These are phyloP conservation scores for Agrotis ipsilon DNA, from an alignment of 2,888 invertebrate genomes.

Conservation along the genomic window DNA sequence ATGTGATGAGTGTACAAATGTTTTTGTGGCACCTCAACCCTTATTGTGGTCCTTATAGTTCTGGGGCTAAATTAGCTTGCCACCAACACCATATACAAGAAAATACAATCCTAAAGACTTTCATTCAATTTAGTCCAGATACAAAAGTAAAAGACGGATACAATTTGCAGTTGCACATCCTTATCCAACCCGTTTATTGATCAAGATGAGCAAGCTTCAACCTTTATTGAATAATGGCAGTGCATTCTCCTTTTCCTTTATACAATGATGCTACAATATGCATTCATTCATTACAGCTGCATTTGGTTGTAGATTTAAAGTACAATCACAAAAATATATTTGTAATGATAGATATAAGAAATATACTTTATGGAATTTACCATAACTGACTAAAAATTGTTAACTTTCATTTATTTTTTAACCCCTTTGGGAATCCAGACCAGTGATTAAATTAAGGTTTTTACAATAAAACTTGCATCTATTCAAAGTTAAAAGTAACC, in stretches of 20 bases:
- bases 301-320: conserved; percentile 1
- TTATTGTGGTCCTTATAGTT: not conserved
- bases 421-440: no score
- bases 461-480: not conserved
- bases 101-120: not conserved
- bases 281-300: conserved; percentile 17
- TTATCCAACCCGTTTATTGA: conserved; percentile 16
- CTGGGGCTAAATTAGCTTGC: not conserved
- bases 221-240: conserved; percentile 41
- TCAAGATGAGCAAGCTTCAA: conserved; percentile 28
- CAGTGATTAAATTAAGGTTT: not conserved
- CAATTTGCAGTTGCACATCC: conserved; percentile 1
- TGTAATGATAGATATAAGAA: not conserved
- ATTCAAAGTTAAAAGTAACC: not conserved
- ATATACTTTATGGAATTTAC: no score
- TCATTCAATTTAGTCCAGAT: not conserved
- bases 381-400: no score
- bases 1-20: not conserved
- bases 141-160: not conserved
- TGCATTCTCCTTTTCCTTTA: conserved; percentile 26
- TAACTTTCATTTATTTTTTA: no score
- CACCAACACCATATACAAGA: not conserved
- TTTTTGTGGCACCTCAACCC: not conserved
- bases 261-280: conserved; percentile 22
- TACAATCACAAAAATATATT: not conserved